Evolutionary conservation across 2,888 invertebrate genomes (phyloP).

Genomic region (Liodrosophila aerea): DNA sequence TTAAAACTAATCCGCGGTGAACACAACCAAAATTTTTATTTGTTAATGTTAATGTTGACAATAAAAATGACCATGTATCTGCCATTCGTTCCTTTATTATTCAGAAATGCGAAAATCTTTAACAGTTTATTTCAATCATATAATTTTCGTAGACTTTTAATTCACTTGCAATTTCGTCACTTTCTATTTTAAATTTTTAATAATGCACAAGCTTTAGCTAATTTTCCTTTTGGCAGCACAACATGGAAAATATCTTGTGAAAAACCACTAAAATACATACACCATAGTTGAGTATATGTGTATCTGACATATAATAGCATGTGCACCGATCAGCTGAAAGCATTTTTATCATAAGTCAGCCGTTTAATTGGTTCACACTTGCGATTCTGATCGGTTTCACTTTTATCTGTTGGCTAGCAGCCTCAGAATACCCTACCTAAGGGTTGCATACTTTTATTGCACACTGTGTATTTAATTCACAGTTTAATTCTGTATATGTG

Average conservation of each 20-base stretch:
- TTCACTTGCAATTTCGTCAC: slow-evolving; percentile 40
- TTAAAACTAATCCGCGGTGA: neutral
- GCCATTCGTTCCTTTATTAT: neutral
- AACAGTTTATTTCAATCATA: slow-evolving; percentile 1
- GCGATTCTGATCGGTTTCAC: slow-evolving; percentile 15
- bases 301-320: slow-evolving; percentile 12
- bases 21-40: slow-evolving; percentile 5
- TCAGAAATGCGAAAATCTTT: neutral
- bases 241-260: slow-evolving; percentile 23
- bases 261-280: neutral
- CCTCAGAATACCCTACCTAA: neutral
- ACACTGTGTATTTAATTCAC: too few species aligned
- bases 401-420: neutral
- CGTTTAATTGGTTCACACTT: slow-evolving; percentile 67
- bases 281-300: too few species aligned
- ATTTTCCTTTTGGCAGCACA: slow-evolving; percentile 37
- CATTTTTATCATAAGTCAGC: slow-evolving; percentile 61
- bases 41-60: slow-evolving; percentile 29
- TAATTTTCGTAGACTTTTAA: neutral
- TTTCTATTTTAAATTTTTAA: slow-evolving; percentile 48
- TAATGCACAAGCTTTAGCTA: slow-evolving; percentile 25
- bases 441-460: neutral
- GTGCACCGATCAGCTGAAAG: slow-evolving; percentile 34
- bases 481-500: too few species aligned
- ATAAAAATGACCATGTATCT: slow-evolving; percentile 31